A percentile compares a stretch with the other conserved stretches of the same genome.
Conservation (phyloP, 2,113 vertebrate species). For the Strix uralensis region DNA sequence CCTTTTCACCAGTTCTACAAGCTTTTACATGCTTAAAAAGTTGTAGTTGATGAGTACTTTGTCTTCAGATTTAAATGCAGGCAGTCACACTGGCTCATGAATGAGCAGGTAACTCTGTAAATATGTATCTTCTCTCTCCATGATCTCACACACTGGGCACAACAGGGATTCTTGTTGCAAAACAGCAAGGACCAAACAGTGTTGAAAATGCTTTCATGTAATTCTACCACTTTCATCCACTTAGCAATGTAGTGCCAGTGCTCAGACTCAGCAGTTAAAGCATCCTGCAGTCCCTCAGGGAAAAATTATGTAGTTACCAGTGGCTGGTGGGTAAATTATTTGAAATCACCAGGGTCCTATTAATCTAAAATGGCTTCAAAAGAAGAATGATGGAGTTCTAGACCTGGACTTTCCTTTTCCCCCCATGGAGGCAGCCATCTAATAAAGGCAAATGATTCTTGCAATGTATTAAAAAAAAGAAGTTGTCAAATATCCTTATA, state of each 20-base stretch:
- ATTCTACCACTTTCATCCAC: constrained; percentile 79
- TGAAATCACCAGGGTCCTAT: constrained; percentile 54
- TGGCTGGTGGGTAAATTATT: constrained; percentile 53
- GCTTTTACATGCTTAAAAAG: not conserved
- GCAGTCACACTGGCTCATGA: not conserved
- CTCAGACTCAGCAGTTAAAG: constrained; percentile 61
- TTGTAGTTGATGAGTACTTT: not conserved
- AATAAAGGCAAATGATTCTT: constrained; percentile 39
- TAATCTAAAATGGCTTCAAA: constrained; percentile 78
- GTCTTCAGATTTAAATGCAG: constrained; percentile 6
- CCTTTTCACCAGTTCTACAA: not conserved
- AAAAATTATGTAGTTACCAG: constrained; percentile 69
- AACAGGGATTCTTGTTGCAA: constrained; percentile 66
- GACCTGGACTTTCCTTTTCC: not conserved
- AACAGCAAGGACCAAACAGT: constrained; percentile 75
- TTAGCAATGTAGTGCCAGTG: constrained; percentile 71
- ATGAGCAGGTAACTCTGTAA: constrained; percentile 45
- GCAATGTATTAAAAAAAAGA: not conserved
- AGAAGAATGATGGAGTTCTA: constrained; percentile 41
- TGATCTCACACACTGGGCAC: constrained; percentile 64
- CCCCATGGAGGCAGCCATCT: not conserved
- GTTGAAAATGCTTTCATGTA: constrained; percentile 80
- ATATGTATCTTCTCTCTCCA: constrained; percentile 26
- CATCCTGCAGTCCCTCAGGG: constrained; percentile 63
- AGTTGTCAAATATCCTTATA: not conserved